phyloP scores from a whole-genome alignment of 2,113 vertebrate genomes.

The Anolis sagrei region DNA sequence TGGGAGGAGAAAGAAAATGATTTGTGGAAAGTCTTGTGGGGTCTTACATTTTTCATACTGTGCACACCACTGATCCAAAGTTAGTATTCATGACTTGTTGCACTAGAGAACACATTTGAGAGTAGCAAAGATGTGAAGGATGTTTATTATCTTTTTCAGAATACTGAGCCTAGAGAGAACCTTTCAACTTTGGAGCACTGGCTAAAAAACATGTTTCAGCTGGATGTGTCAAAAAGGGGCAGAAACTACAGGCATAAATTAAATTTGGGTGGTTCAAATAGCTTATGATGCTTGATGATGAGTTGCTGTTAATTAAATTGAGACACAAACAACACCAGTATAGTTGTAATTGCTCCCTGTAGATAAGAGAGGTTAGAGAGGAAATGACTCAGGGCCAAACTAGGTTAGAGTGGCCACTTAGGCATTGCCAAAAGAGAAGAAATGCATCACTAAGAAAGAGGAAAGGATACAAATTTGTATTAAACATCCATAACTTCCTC shows the following conservation, averaged over 20 bases:
- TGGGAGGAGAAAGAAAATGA: constrained; percentile 4
- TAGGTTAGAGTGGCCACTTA: neutral
- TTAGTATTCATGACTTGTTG: neutral
- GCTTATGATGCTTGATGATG: neutral
- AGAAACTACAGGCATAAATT: neutral
- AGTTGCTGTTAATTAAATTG: neutral
- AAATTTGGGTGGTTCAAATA: neutral
- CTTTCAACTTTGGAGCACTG: neutral
- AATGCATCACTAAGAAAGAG: neutral
- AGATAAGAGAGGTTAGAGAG: neutral
- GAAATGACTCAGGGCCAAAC: neutral
- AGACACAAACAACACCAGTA: neutral
- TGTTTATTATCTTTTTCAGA: neutral
- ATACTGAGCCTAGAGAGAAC: neutral
- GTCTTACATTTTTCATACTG: neutral
- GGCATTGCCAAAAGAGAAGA: neutral
- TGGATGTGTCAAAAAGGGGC: neutral
- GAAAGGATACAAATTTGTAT: neutral
- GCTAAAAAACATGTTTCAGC: neutral
- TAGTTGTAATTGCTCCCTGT: neutral
- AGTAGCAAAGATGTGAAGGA: rapidly evolving
- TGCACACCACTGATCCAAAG: neutral
- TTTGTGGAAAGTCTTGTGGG: neutral
- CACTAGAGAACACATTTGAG: neutral
- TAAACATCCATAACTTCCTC: neutral